Evolutionary conservation across 1,140 invertebrate genomes (phyloP).

Genomic region (Sipha flava): DNA sequence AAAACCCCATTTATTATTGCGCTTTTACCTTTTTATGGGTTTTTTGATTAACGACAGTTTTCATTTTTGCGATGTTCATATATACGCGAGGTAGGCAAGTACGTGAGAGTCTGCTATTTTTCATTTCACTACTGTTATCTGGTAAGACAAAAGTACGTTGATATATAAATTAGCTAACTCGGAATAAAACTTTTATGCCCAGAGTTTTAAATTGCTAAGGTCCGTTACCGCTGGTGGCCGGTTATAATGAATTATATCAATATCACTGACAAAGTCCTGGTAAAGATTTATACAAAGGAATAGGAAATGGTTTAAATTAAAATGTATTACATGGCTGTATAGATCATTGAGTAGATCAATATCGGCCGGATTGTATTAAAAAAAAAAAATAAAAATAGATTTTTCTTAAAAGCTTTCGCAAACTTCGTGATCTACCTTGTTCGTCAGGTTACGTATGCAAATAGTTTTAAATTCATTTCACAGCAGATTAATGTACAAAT

Average conservation of each 20-base stretch:
- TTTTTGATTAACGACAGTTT: slow-evolving; percentile 28
- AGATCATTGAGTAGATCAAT: too few species aligned
- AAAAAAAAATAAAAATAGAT: too few species aligned
- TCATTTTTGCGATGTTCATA: slow-evolving; percentile 7
- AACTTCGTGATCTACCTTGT: too few species aligned
- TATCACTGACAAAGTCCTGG: too few species aligned
- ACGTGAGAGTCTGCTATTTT: slow-evolving; percentile 6
- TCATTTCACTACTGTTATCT: background rate
- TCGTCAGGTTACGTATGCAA: too few species aligned
- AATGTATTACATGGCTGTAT: too few species aligned
- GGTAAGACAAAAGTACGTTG: slow-evolving; percentile 8
- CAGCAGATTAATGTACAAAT: too few species aligned
- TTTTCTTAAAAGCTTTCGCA: too few species aligned
- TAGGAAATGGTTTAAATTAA: too few species aligned
- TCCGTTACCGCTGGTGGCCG: background rate
- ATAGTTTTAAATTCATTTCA: too few species aligned
- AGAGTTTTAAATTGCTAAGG: background rate
- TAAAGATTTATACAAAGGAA: too few species aligned
- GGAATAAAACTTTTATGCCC: slow-evolving; percentile 5
- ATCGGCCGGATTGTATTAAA: too few species aligned
- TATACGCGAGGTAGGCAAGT: background rate
- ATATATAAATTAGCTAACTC: slow-evolving; percentile 18
- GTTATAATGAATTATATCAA: background rate
- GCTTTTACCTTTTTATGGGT: slow-evolving; percentile 16
- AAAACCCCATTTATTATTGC: slow-evolving; percentile 14